A percentile compares a stretch with the other conserved stretches of the same genome.
Evolutionary conservation across 2,888 invertebrate genomes (phyloP).

Genomic region (Limnephilus lunatus): DNA sequence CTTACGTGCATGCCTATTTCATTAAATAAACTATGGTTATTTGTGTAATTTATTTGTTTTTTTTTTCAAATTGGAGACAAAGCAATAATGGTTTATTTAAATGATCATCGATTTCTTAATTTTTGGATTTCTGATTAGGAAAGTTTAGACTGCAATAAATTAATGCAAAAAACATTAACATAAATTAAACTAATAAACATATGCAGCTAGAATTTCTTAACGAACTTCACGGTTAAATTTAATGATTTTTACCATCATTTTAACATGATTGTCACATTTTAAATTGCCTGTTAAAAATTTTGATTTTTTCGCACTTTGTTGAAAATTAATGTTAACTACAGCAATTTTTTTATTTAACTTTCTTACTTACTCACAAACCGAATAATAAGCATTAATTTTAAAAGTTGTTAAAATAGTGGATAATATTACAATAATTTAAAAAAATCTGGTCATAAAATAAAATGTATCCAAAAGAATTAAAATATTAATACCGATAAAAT

Average conservation of each 20-base stretch:
- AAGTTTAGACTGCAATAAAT: neutral
- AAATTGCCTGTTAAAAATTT: neutral
- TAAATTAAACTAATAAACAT: neutral
- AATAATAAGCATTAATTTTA: neutral
- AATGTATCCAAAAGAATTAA: conserved; percentile 9
- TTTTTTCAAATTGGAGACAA: conserved; percentile 13
- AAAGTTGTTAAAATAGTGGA: neutral
- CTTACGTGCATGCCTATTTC: neutral
- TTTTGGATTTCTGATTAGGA: neutral
- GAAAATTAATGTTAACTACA: neutral
- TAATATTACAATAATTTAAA: neutral
- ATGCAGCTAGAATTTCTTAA: neutral
- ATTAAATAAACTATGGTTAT: conserved; percentile 8
- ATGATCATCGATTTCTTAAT: neutral
- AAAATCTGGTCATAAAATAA: neutral
- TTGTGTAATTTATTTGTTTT: neutral
- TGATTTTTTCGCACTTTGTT: neutral
- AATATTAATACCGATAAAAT: conserved; percentile 10
- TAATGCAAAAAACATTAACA: conserved; percentile 11
- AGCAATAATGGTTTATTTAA: conserved; percentile 37
- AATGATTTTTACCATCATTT: neutral
- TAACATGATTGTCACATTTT: neutral
- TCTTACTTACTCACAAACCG: neutral
- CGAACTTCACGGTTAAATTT: neutral
- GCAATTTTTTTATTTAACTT: neutral